Percentiles rank a stretch among this genome's conserved stretches.
phyloP scores from a whole-genome alignment of 1,140 invertebrate species.

The Tribolium castaneum region DNA sequence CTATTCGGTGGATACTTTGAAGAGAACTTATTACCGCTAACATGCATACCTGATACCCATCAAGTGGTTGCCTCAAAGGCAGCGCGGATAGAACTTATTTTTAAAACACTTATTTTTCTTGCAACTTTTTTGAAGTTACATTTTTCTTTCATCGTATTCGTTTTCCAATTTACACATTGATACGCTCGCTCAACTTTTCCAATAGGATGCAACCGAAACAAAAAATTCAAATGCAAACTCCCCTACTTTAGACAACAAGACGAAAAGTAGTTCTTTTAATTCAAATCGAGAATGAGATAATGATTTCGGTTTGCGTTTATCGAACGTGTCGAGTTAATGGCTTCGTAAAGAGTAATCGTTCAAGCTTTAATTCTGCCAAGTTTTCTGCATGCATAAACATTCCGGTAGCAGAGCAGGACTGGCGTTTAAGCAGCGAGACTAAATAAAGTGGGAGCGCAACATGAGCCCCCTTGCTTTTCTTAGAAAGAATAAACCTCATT shows the following conservation, averaged over 20 bases:
- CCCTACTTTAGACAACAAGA: neutral
- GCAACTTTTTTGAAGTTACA: slow-evolving; percentile 32
- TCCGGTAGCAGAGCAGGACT: neutral
- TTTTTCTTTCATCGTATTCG: slow-evolving; percentile 42
- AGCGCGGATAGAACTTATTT: slow-evolving; percentile 32
- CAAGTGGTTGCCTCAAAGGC: slow-evolving; percentile 36
- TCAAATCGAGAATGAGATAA: too few species aligned
- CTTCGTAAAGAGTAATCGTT: neutral
- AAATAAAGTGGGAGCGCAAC: slow-evolving; percentile 23
- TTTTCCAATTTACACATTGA: slow-evolving; percentile 46
- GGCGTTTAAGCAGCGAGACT: slow-evolving; percentile 12
- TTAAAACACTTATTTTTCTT: slow-evolving; percentile 42
- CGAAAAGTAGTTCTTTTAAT: too few species aligned
- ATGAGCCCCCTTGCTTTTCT: slow-evolving; percentile 40
- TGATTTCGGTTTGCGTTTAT: neutral
- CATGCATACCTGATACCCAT: slow-evolving; percentile 41
- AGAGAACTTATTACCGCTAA: slow-evolving; percentile 37
- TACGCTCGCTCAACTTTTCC: slow-evolving; percentile 40
- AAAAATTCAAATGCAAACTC: slow-evolving; percentile 16
- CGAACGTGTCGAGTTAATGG: neutral
- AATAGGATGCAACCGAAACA: slow-evolving; percentile 32
- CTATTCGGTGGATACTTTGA: slow-evolving; percentile 28
- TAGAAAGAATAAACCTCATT: slow-evolving; percentile 46
- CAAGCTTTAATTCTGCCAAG: slow-evolving; percentile 8
- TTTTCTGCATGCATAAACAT: slow-evolving; percentile 33